These are phyloP conservation scores for Epinephelus moara DNA, from an alignment of 2,113 vertebrate species.

Conservation along the genomic window DNA sequence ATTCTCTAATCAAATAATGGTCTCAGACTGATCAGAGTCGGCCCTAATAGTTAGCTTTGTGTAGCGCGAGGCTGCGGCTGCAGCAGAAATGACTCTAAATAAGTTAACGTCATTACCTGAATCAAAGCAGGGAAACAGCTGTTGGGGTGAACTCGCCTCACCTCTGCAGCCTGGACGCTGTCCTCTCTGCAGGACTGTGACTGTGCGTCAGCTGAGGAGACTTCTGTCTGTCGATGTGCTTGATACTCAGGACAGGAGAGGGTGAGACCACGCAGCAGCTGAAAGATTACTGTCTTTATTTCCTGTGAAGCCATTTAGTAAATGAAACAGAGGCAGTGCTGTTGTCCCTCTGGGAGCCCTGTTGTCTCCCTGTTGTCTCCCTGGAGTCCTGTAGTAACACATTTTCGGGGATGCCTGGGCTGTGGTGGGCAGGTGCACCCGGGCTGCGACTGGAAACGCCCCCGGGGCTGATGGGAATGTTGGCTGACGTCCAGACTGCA, in stretches of 20 bases:
- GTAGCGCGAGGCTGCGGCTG: neutral
- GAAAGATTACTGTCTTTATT: slow-evolving; percentile 1
- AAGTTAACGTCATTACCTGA: slow-evolving; percentile 35
- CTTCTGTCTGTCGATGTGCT: neutral
- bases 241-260: neutral
- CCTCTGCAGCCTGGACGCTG: slow-evolving; percentile 4
- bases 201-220: neutral
- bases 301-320: slow-evolving; percentile 32
- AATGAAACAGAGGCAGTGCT: slow-evolving; percentile 28
- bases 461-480: slow-evolving; percentile 60
- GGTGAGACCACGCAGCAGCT: neutral
- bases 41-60: neutral
- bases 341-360: neutral
- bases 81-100: neutral
- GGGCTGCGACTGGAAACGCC: slow-evolving; percentile 45
- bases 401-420: slow-evolving; percentile 47
- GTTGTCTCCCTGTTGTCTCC: neutral
- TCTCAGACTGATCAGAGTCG: neutral
- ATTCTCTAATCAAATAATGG: neutral
- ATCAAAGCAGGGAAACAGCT: slow-evolving; percentile 36
- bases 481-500: slow-evolving; percentile 60
- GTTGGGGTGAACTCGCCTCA: slow-evolving; percentile 10
- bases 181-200: neutral
- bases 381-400: slow-evolving; percentile 16
- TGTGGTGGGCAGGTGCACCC: slow-evolving; percentile 48